These are phyloP conservation scores for Saimiri boliviensis DNA, from an alignment of 2,113 vertebrate species.

Conservation along the genomic window DNA sequence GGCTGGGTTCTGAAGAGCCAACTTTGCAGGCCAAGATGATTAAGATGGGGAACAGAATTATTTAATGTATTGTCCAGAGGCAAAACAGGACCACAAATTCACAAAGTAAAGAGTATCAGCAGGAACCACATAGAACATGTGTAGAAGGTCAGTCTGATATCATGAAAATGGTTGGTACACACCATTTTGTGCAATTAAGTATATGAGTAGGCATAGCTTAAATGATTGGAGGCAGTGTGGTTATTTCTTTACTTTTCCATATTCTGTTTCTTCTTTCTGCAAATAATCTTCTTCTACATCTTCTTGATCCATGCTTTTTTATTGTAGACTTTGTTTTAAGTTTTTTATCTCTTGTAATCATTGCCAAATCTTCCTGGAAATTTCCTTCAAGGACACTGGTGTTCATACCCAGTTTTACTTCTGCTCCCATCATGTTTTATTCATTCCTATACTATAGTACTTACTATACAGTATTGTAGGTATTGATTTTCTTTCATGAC, in stretches of 20 bases:
- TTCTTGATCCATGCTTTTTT: background rate
- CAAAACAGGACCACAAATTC: background rate
- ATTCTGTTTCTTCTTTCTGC: background rate
- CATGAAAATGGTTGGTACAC: background rate
- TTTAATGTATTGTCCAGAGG: background rate
- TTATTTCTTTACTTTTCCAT: background rate
- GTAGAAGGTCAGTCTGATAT: background rate
- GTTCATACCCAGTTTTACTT: background rate
- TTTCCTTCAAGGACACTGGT: background rate
- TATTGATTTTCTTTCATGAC: background rate
- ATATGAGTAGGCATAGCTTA: background rate
- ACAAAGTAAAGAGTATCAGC: background rate
- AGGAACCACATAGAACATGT: background rate
- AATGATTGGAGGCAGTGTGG: background rate
- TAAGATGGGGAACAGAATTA: background rate
- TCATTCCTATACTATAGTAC: background rate
- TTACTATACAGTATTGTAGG: background rate
- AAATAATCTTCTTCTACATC: background rate
- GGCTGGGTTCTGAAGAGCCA: background rate
- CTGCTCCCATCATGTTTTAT: background rate
- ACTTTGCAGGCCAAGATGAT: background rate
- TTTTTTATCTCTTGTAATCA: background rate
- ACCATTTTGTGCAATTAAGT: background rate
- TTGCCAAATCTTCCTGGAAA: background rate
- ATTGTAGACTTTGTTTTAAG: background rate